A percentile compares a stretch with the other conserved stretches of the same genome.
These are phyloP conservation scores for Dreissena polymorpha DNA, from an alignment of 1,140 invertebrate species.

Conservation along the genomic window DNA sequence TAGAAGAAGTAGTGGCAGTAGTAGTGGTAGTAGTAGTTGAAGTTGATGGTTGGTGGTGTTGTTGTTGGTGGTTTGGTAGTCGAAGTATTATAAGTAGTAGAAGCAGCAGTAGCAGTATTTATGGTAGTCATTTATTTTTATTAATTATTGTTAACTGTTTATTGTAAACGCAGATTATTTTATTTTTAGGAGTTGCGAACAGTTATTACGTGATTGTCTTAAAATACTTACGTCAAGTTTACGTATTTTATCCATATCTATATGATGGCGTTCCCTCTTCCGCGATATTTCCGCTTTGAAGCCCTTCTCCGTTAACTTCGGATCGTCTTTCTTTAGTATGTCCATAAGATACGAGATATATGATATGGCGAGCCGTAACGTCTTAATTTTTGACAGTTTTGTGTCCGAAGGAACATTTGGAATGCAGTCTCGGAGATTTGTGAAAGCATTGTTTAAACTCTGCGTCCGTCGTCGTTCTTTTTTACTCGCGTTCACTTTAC, in stretches of 20 bases:
- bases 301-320: conserved; percentile 77
- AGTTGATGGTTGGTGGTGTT: no score
- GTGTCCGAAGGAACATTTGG: conserved; percentile 97
- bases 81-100: no score
- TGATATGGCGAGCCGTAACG: conserved; percentile 80
- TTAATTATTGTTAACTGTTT: no score
- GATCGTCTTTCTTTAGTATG: conserved; percentile 80
- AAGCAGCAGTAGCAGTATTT: no score
- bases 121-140: no score
- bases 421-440: conserved; percentile 94
- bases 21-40: no score
- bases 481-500: conserved; percentile 86
- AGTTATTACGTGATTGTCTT: no score
- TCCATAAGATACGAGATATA: conserved; percentile 82
- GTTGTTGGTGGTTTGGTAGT: no score
- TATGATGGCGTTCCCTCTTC: conserved; percentile 60
- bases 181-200: no score
- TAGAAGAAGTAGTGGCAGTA: no score
- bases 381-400: conserved; percentile 87
- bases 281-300: conserved; percentile 81
- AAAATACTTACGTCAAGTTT: conserved; percentile 51
- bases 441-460: conserved; percentile 97
- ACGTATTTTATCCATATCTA: conserved; percentile 48
- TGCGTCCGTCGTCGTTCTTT: conserved; percentile 94
- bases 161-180: no score